Evolutionary conservation across 2,888 invertebrate species (phyloP).

Genomic region (Gymnosoma rotundatum): DNA sequence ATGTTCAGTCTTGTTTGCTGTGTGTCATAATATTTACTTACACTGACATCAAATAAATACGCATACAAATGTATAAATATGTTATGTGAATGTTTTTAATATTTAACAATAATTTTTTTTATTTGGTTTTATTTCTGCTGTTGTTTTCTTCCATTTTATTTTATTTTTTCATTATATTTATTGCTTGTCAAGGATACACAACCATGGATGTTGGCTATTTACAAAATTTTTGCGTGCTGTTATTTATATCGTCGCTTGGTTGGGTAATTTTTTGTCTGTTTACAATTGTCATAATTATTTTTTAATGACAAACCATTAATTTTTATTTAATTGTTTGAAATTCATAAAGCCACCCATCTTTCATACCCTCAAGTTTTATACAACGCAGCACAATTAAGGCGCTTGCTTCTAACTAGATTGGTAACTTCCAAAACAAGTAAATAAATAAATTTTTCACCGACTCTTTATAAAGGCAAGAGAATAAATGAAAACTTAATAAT

Average conservation of each 20-base stretch:
- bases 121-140: conserved; percentile 10
- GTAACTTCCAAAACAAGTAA: too few relatives aligned
- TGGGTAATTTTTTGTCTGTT: conserved; percentile 12
- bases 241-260: conserved; percentile 29
- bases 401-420: too few relatives aligned
- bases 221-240: conserved; percentile 34
- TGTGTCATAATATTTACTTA: conserved; percentile 16
- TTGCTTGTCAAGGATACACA: conserved; percentile 22
- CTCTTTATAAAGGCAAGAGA: not conserved
- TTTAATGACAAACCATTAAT: conserved; percentile 65
- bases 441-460: too few relatives aligned
- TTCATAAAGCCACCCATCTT: conserved; percentile 53
- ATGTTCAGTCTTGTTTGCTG: conserved; percentile 13
- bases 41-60: not conserved
- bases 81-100: not conserved
- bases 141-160: not conserved
- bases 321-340: conserved; percentile 63
- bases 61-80: not conserved
- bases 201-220: conserved; percentile 12
- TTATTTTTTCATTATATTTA: not conserved
- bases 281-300: conserved; percentile 62
- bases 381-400: not conserved
- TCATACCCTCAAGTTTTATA: conserved; percentile 12
- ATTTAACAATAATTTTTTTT: conserved; percentile 22
- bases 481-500: not conserved